Evolutionary conservation across 2,888 invertebrate genomes (phyloP), one percentile per base, ranked within the genome.

Genomic region (Cephus sareptanus): DNA sequence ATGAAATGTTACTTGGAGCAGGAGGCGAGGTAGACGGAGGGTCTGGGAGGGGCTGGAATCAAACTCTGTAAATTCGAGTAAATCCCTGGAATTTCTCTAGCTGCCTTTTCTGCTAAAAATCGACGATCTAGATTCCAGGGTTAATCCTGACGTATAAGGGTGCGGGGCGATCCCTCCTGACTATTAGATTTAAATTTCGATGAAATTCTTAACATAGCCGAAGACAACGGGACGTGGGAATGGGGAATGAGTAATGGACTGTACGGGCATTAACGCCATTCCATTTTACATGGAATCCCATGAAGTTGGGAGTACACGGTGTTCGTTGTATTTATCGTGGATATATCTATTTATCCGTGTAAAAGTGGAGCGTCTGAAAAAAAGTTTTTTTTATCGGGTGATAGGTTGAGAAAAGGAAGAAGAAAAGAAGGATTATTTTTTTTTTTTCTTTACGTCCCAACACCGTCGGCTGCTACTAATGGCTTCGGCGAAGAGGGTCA

Each of bases 401-500:
- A 15, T 75, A 80, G 80, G 83, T 83, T 82, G 81, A 81, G 80
- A 76, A 79, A 76, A 77, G 75, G 79, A 83, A 81, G 35, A 12
- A 3, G 11, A 82, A 81, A 86, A 84, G 85, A 40, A 23, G 9
- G 9, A 56, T 23, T 86, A 84, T 84, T 82, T 86, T 85, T 82
- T 12, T 85, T 82, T 12, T 35, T 81, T n/a, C n/a, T 85, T 84
- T 80, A 85, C 85, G 83, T 85, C 86, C 87, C 87, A 84, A 85
- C 85, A 85, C 85, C 80, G 76, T 82, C 81, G 81, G 80, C 78
- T 78, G 77, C 76, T 81, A 75, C 79, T 76, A 80, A 77, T 79
- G 79, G 77, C 77, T 78, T 75, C 77, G 75, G 78, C 73, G 76
- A 79, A 75, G 75, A 74, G 71, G 76, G 69, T 56, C 56, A 9